Conservation (phyloP, 2,888 invertebrate genomes). For the Ptychoptera albimana region DNA sequence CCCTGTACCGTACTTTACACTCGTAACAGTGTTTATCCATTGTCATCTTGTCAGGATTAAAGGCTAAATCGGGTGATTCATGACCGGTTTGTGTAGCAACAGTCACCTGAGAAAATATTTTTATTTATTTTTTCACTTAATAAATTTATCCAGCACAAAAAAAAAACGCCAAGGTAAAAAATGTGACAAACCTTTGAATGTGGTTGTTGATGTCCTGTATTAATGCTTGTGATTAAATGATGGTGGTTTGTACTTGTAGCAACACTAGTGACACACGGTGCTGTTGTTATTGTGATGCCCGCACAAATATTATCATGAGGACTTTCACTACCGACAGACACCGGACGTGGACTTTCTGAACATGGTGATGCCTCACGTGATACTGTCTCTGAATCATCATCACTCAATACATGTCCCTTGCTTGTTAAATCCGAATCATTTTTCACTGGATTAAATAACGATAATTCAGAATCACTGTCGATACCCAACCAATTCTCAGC, state of each 20-base stretch:
- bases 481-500: constrained; percentile 89
- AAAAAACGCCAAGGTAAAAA: background rate
- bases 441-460: constrained; percentile 58
- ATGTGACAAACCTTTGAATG: constrained; percentile 1
- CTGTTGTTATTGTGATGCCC: background rate
- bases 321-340: constrained; percentile 14
- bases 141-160: background rate
- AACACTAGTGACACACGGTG: no score
- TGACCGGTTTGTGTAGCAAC: constrained; percentile 79
- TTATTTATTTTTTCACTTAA: background rate
- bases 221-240: no score
- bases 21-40: constrained; percentile 81
- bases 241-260: no score
- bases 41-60: constrained; percentile 54
- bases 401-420: constrained; percentile 29
- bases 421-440: constrained; percentile 38
- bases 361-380: constrained; percentile 59
- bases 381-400: constrained; percentile 46
- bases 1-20: constrained; percentile 81
- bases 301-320: constrained; percentile 29
- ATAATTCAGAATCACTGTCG: constrained; percentile 73
- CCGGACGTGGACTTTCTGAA: constrained; percentile 38
- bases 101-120: constrained; percentile 38
- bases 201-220: background rate
- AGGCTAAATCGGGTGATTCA: constrained; percentile 48